phyloP scores from a whole-genome alignment of 2,797 vertebrate species.

The Chloroceryle inda region DNA sequence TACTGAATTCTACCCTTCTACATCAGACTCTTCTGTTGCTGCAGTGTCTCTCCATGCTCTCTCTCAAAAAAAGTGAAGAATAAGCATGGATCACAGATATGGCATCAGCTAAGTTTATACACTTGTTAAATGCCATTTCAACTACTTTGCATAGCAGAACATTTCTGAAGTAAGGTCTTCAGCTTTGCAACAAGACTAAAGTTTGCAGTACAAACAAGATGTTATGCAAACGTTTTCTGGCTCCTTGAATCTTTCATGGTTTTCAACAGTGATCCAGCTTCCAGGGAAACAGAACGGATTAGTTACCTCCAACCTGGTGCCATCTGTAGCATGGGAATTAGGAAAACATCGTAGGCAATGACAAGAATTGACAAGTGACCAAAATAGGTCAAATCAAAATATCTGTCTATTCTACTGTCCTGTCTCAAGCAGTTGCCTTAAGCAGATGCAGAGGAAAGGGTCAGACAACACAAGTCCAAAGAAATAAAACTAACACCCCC shows the following conservation, averaged over 20 bases:
- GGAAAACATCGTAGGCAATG: not conserved
- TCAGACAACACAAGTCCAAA: not conserved
- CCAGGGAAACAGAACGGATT: not conserved
- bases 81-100: not conserved
- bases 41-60: not conserved
- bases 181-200: not conserved
- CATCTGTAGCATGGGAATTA: not conserved
- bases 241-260: no score
- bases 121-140: not conserved
- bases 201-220: not conserved
- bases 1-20: not conserved
- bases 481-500: not conserved
- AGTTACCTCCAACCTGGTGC: not conserved
- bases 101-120: not conserved
- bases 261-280: not conserved
- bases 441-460: not conserved
- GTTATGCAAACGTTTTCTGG: not conserved
- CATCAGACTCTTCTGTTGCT: not conserved
- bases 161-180: not conserved
- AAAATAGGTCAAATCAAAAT: not conserved
- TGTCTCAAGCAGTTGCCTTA: not conserved
- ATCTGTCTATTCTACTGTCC: not conserved
- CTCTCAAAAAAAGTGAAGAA: not conserved
- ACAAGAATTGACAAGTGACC: not conserved
- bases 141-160: not conserved